Evolutionary conservation across 2,113 vertebrate species (phyloP).

Genomic region (Serilophus lunatus): DNA sequence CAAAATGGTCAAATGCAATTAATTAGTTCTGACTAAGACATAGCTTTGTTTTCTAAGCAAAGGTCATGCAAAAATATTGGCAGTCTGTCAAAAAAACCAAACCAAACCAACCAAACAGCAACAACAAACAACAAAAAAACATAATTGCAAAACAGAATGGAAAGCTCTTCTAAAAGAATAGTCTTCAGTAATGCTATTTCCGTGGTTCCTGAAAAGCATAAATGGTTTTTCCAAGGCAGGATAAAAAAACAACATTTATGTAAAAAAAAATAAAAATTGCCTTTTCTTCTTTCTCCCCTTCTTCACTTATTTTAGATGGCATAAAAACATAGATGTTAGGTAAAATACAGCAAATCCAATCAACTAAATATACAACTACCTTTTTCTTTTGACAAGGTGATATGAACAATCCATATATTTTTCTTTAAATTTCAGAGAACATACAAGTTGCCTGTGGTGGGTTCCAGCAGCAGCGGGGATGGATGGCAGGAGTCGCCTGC

Average conservation of each 20-base stretch:
- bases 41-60: background rate
- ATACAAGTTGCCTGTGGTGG: too few relatives aligned
- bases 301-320: background rate
- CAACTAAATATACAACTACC: background rate
- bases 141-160: rapidly evolving
- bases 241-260: background rate
- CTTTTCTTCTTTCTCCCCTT: background rate
- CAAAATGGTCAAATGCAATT: background rate
- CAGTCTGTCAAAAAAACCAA: background rate
- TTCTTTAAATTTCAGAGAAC: background rate
- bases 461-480: too few relatives aligned
- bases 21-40: background rate
- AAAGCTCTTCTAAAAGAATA: background rate
- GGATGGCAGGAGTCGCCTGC: too few relatives aligned
- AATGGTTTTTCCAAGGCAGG: background rate
- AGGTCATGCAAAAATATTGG: background rate
- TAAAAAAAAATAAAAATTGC: background rate
- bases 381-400: background rate
- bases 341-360: background rate
- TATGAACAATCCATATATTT: background rate
- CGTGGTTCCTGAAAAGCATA: background rate
- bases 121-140: background rate
- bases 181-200: background rate
- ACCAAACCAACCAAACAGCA: too few relatives aligned
- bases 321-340: background rate